Base-by-base conservation (phyloP, 2,797 vertebrate species). In the Schizothorax lantsangensis region DNA sequence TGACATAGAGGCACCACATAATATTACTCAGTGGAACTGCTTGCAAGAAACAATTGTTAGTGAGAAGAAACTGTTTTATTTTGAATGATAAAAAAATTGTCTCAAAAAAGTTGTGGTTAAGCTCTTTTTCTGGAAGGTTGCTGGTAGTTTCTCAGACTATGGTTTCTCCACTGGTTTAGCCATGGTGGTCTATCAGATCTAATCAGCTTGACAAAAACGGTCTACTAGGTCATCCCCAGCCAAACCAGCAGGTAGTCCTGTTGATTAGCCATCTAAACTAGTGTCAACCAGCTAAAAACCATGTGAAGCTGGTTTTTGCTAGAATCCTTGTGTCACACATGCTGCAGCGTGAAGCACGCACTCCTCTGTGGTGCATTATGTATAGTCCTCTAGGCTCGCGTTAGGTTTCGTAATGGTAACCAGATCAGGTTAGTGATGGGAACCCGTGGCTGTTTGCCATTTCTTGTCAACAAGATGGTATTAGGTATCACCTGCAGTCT, bases 381-480 rank as follows among this genome's bases (percentile, higher is more conserved):
- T 72, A 89, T 86, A 78, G 15, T 47, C 81, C 68, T 77, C 62
- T 83, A 83, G 89, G 88, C 82, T 80, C 52, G 88, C 43, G 71
- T 88, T 84, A 77, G 90, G 89, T 91, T 90, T 90, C 84, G 38
- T 84, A 78, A 75, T 68, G 66, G 92, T 91, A 94, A 93, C 89
- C 79, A 84, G 89, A 93, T 90, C 81, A 82, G 26, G 82, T 68
- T 88, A 79, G 85, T 91, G 91, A 90, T 87, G 91, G 89, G 92
- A 93, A 93, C 79, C 86, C 52, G 40, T 43, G 57, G 43, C 71
- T 79, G 75, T 40, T 84, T 83, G 81, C 45, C 26, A 43, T 85
- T 49, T 62, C 77, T 57, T 81, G 71, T 84, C 87, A 89, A 78
- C 38, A 64, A n/a, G 26, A 66, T 9, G 17, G 86, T 84, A 86